A percentile compares a stretch with the other conserved stretches of the same genome.
These are phyloP conservation scores for Aratinga solstitialis DNA, from an alignment of 2,797 vertebrate genomes.

Conservation along the genomic window DNA sequence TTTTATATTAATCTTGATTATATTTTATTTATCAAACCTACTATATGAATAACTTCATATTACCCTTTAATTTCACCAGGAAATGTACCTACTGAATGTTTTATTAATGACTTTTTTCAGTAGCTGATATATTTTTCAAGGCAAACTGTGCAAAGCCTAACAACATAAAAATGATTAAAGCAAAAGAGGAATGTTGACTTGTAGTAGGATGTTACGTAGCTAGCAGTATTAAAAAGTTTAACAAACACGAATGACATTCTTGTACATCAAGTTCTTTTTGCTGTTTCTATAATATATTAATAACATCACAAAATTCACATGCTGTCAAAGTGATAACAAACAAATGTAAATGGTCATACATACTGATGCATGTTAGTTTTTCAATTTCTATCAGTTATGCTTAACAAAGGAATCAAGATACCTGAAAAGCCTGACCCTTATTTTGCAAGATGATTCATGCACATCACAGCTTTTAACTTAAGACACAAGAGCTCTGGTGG, in stretches of 20 bases:
- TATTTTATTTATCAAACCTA: slow-evolving; percentile 28
- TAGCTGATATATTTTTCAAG: slow-evolving; percentile 1
- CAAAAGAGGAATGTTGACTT: not conserved
- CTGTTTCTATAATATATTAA: not conserved
- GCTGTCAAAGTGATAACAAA: slow-evolving; percentile 23
- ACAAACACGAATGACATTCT: not conserved
- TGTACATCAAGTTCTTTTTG: slow-evolving; percentile 4
- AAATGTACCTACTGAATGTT: not conserved
- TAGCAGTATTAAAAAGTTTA: not conserved
- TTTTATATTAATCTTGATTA: not conserved
- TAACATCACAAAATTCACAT: slow-evolving; percentile 26
- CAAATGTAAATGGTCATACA: slow-evolving; percentile 28
- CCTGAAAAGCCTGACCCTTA: not conserved
- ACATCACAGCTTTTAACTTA: not conserved
- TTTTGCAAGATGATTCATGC: not conserved
- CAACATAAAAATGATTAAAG: not conserved
- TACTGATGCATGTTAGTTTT: not conserved
- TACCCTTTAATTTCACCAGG: not conserved
- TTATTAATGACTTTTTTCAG: slow-evolving; percentile 1
- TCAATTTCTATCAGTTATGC: not conserved
- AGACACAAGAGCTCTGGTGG: not conserved
- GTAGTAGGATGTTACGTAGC: not conserved
- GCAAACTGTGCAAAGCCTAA: slow-evolving; percentile 23
- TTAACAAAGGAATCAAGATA: not conserved
- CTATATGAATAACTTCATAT: not conserved